These are phyloP conservation scores for Hypomecis punctinalis DNA, from an alignment of 2,888 invertebrate genomes.

Conservation along the genomic window DNA sequence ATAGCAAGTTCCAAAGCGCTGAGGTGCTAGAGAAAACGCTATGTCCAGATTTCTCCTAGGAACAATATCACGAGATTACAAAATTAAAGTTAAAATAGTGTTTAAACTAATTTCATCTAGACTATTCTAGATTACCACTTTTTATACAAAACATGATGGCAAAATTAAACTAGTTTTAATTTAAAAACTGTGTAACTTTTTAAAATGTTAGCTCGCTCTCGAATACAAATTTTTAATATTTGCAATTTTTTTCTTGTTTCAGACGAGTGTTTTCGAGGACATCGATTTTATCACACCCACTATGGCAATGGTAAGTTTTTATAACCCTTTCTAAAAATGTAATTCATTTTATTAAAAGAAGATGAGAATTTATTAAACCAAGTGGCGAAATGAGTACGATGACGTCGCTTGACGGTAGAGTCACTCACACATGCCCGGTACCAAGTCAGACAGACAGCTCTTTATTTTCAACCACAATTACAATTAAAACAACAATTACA, in stretches of 20 bases:
- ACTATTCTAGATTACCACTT: background rate
- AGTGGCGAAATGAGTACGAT: no score
- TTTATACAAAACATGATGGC: background rate
- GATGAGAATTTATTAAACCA: no score
- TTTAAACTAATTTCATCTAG: constrained; percentile 12
- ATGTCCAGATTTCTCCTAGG: constrained; percentile 7
- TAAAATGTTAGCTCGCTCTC: background rate
- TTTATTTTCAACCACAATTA: no score
- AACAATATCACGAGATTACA: constrained; percentile 7
- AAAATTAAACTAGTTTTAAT: constrained; percentile 1
- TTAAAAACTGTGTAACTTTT: background rate
- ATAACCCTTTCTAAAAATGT: no score
- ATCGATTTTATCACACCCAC: constrained; percentile 38
- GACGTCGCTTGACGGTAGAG: no score
- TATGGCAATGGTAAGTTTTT: constrained; percentile 51
- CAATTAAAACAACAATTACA: no score
- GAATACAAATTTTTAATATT: constrained; percentile 10
- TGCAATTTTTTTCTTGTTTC: constrained; percentile 45
- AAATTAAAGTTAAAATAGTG: background rate
- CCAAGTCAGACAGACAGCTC: no score
- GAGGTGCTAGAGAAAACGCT: no score
- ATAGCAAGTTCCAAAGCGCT: background rate
- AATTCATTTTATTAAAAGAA: no score
- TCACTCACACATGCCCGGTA: no score
- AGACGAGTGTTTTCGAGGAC: constrained; percentile 42